Conservation (phyloP, 1,140 invertebrate species). For the Drosophila grimshawi region DNA sequence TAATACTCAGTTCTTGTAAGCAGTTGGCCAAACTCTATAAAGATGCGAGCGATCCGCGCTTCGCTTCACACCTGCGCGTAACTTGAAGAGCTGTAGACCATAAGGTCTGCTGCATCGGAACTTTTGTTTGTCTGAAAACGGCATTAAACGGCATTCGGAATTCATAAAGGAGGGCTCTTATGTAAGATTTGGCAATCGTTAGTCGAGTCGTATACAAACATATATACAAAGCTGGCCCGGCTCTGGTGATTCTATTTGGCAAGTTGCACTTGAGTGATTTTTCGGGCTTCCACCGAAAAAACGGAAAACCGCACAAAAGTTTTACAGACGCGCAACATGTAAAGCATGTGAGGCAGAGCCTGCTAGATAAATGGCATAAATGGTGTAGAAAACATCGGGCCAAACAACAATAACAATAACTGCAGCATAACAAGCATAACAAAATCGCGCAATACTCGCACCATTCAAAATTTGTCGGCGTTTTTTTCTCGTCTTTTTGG, state of each 20-base stretch:
- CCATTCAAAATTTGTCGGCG: constrained; percentile 35
- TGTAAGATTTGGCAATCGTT: constrained; percentile 76
- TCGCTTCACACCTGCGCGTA: constrained; percentile 75
- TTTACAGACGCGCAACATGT: constrained; percentile 71
- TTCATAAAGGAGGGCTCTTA: constrained; percentile 61
- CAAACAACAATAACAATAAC: constrained; percentile 45
- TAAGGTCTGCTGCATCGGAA: constrained; percentile 1
- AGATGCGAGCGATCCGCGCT: constrained; percentile 71
- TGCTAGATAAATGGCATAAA: constrained; percentile 69
- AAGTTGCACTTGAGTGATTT: constrained; percentile 83
- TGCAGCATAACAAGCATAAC: constrained; percentile 30
- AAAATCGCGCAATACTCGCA: constrained; percentile 72
- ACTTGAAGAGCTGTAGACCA: constrained; percentile 60
- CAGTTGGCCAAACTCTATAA: constrained; percentile 63
- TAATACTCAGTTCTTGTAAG: constrained; percentile 22
- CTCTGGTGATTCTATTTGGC: constrained; percentile 74
- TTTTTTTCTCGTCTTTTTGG: constrained; percentile 8
- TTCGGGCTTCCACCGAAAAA: constrained; percentile 76
- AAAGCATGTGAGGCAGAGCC: constrained; percentile 50
- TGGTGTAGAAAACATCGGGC: constrained; percentile 66
- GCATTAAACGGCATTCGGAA: constrained; percentile 12
- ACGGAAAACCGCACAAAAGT: constrained; percentile 69
- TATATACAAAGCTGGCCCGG: constrained; percentile 49
- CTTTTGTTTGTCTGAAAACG: background rate
- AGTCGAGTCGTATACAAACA: constrained; percentile 20